These are phyloP conservation scores for Neotragus pygmaeus DNA, from an alignment of 2,113 vertebrate species.

Conservation along the genomic window DNA sequence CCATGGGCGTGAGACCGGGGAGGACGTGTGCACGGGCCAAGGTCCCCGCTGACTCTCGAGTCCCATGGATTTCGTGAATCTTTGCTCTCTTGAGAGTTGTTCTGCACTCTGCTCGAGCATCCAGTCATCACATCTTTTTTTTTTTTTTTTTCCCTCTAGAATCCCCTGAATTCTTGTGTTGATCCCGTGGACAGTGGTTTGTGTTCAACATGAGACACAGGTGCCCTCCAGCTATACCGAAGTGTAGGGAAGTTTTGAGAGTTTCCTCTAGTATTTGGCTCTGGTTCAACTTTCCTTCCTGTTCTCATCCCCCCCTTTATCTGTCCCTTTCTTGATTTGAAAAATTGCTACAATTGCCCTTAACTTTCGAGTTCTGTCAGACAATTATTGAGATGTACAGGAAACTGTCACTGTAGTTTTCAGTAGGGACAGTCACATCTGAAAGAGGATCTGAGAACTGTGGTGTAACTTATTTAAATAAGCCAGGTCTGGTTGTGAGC, in stretches of 20 bases:
- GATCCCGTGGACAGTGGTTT: neutral
- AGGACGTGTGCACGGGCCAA: neutral
- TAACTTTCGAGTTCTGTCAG: conserved; percentile 2
- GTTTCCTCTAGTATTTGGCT: conserved; percentile 28
- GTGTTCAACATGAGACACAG: neutral
- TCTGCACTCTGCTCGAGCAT: neutral
- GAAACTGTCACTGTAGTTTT: neutral
- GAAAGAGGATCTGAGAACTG: neutral
- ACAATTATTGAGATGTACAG: neutral
- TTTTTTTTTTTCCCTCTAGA: neutral
- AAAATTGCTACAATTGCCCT: conserved; percentile 7
- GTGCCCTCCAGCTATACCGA: neutral
- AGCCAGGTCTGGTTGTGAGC: neutral
- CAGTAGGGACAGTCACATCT: neutral
- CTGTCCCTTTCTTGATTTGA: conserved; percentile 1
- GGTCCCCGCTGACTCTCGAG: neutral
- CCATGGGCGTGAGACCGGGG: fast-evolving
- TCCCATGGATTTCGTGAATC: neutral
- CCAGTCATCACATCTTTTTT: neutral
- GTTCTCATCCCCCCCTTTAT: neutral
- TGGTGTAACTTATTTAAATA: neutral
- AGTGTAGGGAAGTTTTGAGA: neutral
- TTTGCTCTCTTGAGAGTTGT: neutral
- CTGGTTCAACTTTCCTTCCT: neutral
- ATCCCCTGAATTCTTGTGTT: neutral